These are phyloP conservation scores for Drosophila macrospina DNA, from an alignment of 2,888 invertebrate species.

Conservation along the genomic window DNA sequence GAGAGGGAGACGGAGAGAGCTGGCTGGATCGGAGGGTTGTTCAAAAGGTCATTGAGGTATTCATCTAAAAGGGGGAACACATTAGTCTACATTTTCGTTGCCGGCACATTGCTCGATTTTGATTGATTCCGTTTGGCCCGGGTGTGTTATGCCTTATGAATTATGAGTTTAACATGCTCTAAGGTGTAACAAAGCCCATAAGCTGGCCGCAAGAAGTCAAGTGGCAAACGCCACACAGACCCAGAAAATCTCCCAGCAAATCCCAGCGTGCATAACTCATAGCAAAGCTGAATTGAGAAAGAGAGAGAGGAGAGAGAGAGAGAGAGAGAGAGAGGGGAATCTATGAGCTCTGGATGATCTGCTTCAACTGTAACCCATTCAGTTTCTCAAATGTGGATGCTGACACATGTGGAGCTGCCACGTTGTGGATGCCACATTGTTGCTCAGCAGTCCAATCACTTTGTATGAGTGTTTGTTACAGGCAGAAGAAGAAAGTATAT, in stretches of 20 bases:
- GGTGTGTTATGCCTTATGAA: constrained; percentile 52
- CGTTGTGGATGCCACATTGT: constrained; percentile 41
- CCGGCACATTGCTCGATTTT: constrained; percentile 60
- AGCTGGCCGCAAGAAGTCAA: constrained; percentile 64
- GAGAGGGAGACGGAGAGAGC: too few species aligned
- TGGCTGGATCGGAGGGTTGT: not conserved
- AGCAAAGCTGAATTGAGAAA: constrained; percentile 9
- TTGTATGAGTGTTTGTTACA: constrained; percentile 4
- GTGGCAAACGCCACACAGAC: constrained; percentile 43
- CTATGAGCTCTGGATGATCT: not conserved
- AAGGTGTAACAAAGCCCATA: constrained; percentile 66
- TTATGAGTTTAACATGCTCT: constrained; percentile 63
- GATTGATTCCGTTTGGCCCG: constrained; percentile 62
- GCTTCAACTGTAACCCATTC: constrained; percentile 29
- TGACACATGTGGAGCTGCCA: constrained; percentile 78
- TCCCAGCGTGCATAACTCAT: constrained; percentile 43
- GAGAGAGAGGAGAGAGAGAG: too few species aligned
- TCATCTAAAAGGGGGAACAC: constrained; percentile 22
- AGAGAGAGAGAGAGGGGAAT: too few species aligned
- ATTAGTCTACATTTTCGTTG: constrained; percentile 52
- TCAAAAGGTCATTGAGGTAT: constrained; percentile 42
- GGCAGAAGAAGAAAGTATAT: constrained; percentile 2
- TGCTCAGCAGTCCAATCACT: not conserved
- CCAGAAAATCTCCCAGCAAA: constrained; percentile 35
- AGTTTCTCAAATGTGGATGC: constrained; percentile 36